A percentile compares a stretch with the other conserved stretches of the same genome.
These are phyloP conservation scores for Rhodophaea formosa DNA, from an alignment of 2,888 invertebrate genomes.

Conservation along the genomic window DNA sequence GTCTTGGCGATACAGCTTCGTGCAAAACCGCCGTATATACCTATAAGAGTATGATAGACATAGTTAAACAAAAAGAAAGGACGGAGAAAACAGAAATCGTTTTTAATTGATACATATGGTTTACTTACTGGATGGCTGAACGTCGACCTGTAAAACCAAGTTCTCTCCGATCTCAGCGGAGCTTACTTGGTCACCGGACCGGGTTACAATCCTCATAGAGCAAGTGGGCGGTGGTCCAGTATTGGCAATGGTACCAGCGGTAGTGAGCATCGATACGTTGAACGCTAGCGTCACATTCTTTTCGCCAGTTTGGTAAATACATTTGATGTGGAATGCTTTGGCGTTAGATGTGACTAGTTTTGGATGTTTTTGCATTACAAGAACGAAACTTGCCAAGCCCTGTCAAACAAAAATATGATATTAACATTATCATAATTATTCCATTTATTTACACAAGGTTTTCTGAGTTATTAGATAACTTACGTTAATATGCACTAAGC, in stretches of 20 bases:
- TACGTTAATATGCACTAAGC: slow-evolving; percentile 93
- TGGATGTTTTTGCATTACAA: slow-evolving; percentile 98
- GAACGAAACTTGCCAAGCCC: slow-evolving; percentile 95
- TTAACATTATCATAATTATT: not conserved
- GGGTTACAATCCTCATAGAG: slow-evolving; percentile 94
- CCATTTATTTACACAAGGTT: not conserved
- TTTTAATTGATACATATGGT: not conserved
- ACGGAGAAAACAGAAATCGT: not conserved
- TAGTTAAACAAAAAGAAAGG: not conserved
- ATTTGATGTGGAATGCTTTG: slow-evolving; percentile 97
- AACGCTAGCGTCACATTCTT: slow-evolving; percentile 95
- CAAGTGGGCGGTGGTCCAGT: slow-evolving; percentile 97
- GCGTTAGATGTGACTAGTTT: slow-evolving; percentile 96
- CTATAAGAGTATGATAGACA: slow-evolving; percentile 56
- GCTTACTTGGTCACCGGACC: slow-evolving; percentile 92
- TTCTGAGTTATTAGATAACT: slow-evolving; percentile 48
- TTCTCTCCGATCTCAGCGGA: slow-evolving; percentile 96
- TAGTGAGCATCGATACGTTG: slow-evolving; percentile 97
- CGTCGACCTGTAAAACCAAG: slow-evolving; percentile 91
- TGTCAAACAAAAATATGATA: slow-evolving; percentile 50
- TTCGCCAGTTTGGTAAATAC: slow-evolving; percentile 96
- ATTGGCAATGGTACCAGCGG: slow-evolving; percentile 96
- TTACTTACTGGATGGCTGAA: slow-evolving; percentile 86
- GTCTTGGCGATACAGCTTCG: slow-evolving; percentile 96
- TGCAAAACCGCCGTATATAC: slow-evolving; percentile 96